A percentile compares a stretch with the other conserved stretches of the same genome.
These are phyloP conservation scores for Eurytoma californica DNA, from an alignment of 2,888 invertebrate genomes.

Conservation along the genomic window DNA sequence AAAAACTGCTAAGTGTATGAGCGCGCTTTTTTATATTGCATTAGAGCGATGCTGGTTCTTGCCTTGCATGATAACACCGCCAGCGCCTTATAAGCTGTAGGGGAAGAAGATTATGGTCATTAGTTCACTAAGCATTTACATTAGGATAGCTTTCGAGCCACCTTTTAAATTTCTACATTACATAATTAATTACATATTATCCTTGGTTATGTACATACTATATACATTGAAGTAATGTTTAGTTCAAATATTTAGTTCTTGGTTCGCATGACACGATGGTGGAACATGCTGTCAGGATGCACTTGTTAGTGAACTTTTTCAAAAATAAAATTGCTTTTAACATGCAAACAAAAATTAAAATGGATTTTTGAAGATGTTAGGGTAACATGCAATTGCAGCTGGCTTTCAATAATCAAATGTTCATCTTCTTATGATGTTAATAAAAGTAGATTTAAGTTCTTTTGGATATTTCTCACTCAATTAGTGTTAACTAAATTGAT, in stretches of 20 bases:
- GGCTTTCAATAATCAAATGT: no score
- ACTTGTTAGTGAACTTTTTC: not conserved
- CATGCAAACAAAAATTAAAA: not conserved
- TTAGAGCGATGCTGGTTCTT: slow-evolving; percentile 43
- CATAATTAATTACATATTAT: not conserved
- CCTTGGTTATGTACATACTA: slow-evolving; percentile 8
- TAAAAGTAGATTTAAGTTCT: no score
- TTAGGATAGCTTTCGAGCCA: slow-evolving; percentile 22
- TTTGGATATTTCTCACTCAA: no score
- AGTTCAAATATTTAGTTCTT: not conserved
- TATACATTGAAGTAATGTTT: not conserved
- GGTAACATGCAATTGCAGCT: not conserved
- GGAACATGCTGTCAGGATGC: slow-evolving; percentile 2
- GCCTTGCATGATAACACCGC: slow-evolving; percentile 33
- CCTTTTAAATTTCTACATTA: slow-evolving; percentile 9
- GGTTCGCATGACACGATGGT: slow-evolving; percentile 17
- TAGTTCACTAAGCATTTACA: slow-evolving; percentile 26
- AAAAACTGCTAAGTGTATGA: slow-evolving; percentile 37
- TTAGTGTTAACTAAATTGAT: no score
- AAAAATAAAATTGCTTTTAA: no score
- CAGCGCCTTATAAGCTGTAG: slow-evolving; percentile 48
- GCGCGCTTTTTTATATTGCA: slow-evolving; percentile 39
- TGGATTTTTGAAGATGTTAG: not conserved
- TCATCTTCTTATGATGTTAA: no score
- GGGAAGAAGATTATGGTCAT: slow-evolving; percentile 26